Conservation (phyloP, 2,113 vertebrate genomes). For the Capricornis sumatraensis region DNA sequence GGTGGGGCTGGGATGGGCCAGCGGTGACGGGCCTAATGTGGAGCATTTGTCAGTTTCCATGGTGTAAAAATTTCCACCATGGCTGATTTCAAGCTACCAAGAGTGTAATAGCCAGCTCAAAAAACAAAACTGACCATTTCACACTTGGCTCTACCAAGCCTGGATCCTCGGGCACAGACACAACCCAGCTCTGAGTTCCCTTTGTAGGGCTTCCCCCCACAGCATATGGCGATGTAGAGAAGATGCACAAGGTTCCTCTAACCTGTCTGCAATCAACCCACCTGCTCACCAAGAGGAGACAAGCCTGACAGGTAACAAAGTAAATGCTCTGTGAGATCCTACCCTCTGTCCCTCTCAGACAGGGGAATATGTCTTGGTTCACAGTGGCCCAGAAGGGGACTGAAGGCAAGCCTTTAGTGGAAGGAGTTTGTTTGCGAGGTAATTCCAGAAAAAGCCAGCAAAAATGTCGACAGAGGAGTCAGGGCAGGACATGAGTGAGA, state of each 20-base stretch:
- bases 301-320: neutral
- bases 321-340: neutral
- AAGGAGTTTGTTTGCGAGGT: neutral
- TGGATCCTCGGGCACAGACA: neutral
- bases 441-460: neutral
- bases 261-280: neutral
- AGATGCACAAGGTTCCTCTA: neutral
- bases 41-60: neutral
- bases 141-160: neutral
- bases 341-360: neutral
- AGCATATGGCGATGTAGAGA: neutral
- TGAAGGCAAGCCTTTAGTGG: neutral
- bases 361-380: neutral
- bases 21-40: neutral
- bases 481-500: neutral
- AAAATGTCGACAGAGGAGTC: neutral
- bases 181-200: neutral
- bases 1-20: neutral
- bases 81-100: neutral
- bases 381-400: neutral
- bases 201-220: rapidly evolving
- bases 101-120: neutral
- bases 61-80: neutral
- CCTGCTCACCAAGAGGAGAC: neutral
- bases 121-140: neutral